phyloP scores from a whole-genome alignment of 2,888 invertebrate species.

The Lucinisca nassula region DNA sequence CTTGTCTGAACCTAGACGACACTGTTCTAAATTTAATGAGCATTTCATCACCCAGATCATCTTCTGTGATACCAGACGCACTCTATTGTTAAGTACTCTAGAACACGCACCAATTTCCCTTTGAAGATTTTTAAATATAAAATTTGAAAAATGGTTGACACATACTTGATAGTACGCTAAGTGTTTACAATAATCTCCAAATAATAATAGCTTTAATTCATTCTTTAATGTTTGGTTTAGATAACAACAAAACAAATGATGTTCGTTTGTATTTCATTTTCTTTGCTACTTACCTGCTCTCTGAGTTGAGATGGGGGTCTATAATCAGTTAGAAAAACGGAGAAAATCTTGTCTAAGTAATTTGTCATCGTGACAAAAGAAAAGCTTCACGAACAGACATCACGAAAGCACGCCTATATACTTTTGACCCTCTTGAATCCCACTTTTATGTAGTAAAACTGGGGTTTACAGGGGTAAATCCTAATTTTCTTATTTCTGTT shows the following conservation, averaged over 20 bases:
- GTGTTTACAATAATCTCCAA: conserved; percentile 14
- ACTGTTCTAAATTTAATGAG: conserved; percentile 9
- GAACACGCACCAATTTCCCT: conserved; percentile 12
- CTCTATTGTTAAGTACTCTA: background rate
- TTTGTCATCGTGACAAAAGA: too few species aligned
- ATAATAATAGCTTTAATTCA: background rate
- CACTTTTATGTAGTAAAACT: too few species aligned
- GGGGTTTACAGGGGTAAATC: too few species aligned
- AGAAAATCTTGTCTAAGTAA: too few species aligned
- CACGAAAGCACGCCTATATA: too few species aligned
- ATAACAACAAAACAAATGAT: background rate
- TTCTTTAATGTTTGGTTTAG: background rate
- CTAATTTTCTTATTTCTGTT: too few species aligned
- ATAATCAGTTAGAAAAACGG: too few species aligned
- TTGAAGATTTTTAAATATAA: conserved; percentile 1
- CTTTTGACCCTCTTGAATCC: too few species aligned
- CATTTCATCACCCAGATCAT: conserved; percentile 7
- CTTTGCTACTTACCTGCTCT: too few species aligned
- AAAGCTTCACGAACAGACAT: too few species aligned
- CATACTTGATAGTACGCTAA: background rate
- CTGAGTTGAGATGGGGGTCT: too few species aligned
- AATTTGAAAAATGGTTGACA: conserved; percentile 13
- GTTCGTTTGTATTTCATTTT: background rate
- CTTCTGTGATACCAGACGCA: background rate
- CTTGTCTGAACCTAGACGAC: conserved; percentile 3